Base-by-base conservation (phyloP, 2,888 invertebrate species). In the Apantesis nais region DNA sequence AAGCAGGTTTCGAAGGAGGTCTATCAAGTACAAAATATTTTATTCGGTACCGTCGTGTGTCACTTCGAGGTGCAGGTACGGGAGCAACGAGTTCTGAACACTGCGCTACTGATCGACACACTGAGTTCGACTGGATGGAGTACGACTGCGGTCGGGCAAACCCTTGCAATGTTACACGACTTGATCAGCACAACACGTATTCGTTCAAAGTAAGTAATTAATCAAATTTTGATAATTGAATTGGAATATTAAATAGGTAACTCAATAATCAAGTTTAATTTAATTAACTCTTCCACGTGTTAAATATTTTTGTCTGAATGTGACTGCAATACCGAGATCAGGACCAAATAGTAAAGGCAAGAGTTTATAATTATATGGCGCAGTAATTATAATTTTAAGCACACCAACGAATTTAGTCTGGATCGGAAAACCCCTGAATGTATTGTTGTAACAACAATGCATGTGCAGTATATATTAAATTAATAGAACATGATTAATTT, bases 1-100 rank as follows among this genome's bases (percentile, higher is more conserved):
- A 98, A 84, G 97, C 98, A 0, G 98, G 98, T 0, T 99, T 99
- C 88, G 98, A 99, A 88, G 99, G 99, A 0, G 99, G 99, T 0
- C 92, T 98, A 69, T 96, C 97, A 65, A 98, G 97, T 83, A 98
- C 98, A 0, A 98, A 98, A 86, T 98, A 98, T 92, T 98, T 98
- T 85, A 97, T 98, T n/a, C 96, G 97, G 48, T 98, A 98, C 88
- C 96, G 97, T 62, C 96, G 97, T 41, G 96, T 97, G 4, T 96
- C 96, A 25, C 75, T 80, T 4, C 80, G 85, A 0, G 95, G 96
- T 0, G 96, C 96, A 70, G 96, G 96, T 79, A 95, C 95, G 75
- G 72, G 69, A 12, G 91, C 96, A 1, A 90, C 84, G 3, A 85
- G 83, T 55, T 86, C 86, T 11, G 89, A 89, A 62, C 90, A 90